Evolutionary conservation across 30 jellyfish, hydroid and myxozoan species (phyloP).

Genomic region (Aurelia sp.): DNA sequence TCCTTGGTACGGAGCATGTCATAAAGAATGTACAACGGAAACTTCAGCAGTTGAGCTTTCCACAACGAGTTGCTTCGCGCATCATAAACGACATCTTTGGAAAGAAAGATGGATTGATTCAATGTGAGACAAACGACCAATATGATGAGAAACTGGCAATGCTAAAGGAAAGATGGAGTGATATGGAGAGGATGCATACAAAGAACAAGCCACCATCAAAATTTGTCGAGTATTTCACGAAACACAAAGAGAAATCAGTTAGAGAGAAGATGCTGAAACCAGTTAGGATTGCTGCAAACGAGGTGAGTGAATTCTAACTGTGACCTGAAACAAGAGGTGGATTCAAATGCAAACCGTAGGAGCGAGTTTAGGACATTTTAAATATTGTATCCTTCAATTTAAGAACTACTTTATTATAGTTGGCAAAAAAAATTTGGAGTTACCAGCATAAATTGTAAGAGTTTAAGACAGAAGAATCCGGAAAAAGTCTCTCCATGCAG

Average conservation of each 20-base stretch:
- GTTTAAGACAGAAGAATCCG: no score
- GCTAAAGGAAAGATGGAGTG: conserved; percentile 1
- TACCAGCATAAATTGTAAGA: no score
- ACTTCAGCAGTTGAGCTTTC: conserved; percentile 1
- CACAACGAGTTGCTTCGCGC: not conserved
- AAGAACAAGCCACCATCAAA: conserved; percentile 15
- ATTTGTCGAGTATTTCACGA: conserved; percentile 7
- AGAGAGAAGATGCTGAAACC: conserved; percentile 3
- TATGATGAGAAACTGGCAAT: not conserved
- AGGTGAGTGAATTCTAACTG: conserved; percentile 1
- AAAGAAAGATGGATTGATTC: not conserved
- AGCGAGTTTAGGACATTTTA: no score
- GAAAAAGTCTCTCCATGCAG: no score
- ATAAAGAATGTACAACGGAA: not conserved
- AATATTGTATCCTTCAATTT: no score
- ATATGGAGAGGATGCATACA: not conserved
- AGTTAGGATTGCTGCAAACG: conserved; percentile 1
- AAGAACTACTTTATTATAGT: no score
- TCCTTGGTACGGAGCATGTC: conserved; percentile 14
- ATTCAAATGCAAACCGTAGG: no score
- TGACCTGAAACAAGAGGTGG: no score
- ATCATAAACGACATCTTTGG: conserved; percentile 1
- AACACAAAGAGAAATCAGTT: conserved; percentile 6
- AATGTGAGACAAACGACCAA: not conserved
- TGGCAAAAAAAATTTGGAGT: no score